These are phyloP conservation scores for Chaenodraco wilsoni DNA, from an alignment of 2,797 vertebrate genomes.

Conservation along the genomic window DNA sequence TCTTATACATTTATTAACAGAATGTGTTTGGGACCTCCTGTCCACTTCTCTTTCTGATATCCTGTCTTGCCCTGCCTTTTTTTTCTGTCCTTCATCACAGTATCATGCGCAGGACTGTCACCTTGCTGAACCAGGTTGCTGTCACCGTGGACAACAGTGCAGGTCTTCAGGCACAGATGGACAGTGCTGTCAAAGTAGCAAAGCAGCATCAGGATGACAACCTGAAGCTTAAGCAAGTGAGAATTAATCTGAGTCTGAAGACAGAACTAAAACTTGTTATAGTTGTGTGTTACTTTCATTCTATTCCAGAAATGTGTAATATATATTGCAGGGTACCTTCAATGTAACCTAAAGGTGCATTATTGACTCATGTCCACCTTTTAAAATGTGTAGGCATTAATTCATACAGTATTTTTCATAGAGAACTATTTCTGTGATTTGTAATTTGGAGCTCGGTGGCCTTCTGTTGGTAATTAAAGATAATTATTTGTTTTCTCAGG, in stretches of 20 bases:
- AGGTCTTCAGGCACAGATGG: constrained; percentile 87
- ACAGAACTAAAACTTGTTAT: neutral
- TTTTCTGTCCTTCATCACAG: constrained; percentile 58
- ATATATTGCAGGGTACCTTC: neutral
- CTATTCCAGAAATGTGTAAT: neutral
- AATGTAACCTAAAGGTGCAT: neutral
- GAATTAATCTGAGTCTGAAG: neutral
- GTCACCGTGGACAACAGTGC: constrained; percentile 76
- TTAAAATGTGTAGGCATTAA: neutral
- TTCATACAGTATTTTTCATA: neutral
- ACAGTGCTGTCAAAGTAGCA: constrained; percentile 84
- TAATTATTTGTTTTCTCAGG: constrained; percentile 59
- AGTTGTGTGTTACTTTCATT: neutral
- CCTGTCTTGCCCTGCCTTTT: neutral
- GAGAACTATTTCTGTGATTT: neutral
- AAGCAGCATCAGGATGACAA: constrained; percentile 90
- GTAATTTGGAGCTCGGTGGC: neutral
- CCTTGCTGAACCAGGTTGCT: constrained; percentile 90
- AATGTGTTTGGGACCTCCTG: neutral
- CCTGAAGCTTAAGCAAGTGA: constrained; percentile 88
- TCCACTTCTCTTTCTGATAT: neutral
- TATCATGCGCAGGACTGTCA: constrained; percentile 87
- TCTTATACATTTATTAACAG: neutral
- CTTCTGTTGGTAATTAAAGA: constrained; percentile 15
- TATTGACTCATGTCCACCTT: neutral